These are phyloP conservation scores for Micrastur ruficollis DNA, from an alignment of 2,797 vertebrate species.

Conservation along the genomic window DNA sequence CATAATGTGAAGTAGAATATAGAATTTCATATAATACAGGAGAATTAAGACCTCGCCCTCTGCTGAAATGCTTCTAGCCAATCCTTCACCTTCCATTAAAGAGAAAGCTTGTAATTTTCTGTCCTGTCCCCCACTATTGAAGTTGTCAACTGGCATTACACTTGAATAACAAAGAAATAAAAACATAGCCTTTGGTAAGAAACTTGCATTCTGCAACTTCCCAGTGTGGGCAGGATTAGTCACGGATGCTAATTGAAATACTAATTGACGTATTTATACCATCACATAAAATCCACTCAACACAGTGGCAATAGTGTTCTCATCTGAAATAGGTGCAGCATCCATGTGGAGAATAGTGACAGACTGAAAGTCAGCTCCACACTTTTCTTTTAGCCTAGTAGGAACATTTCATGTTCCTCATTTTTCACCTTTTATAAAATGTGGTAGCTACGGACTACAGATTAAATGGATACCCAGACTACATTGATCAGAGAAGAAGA, in stretches of 20 bases:
- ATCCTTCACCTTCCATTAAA: background rate
- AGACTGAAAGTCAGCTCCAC: background rate
- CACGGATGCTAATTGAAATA: slow-evolving; percentile 49
- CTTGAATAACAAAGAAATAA: slow-evolving; percentile 39
- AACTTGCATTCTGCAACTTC: slow-evolving; percentile 17
- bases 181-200: slow-evolving; percentile 42
- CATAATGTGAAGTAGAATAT: background rate
- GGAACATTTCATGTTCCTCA: background rate
- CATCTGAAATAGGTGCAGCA: background rate
- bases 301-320: background rate
- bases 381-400: background rate
- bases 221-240: slow-evolving; percentile 62
- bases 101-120: slow-evolving; percentile 35
- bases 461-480: background rate
- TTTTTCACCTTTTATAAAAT: background rate
- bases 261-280: slow-evolving; percentile 33
- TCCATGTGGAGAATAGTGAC: background rate
- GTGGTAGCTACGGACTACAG: background rate
- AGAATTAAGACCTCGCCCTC: slow-evolving; percentile 7
- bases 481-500: background rate
- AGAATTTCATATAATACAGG: slow-evolving; percentile 1
- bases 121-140: slow-evolving; percentile 4
- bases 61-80: slow-evolving; percentile 3
- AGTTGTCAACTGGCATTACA: background rate
- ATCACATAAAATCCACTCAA: slow-evolving; percentile 17